Base-by-base conservation (phyloP, 1,140 invertebrate genomes). In the Varroa destructor region DNA sequence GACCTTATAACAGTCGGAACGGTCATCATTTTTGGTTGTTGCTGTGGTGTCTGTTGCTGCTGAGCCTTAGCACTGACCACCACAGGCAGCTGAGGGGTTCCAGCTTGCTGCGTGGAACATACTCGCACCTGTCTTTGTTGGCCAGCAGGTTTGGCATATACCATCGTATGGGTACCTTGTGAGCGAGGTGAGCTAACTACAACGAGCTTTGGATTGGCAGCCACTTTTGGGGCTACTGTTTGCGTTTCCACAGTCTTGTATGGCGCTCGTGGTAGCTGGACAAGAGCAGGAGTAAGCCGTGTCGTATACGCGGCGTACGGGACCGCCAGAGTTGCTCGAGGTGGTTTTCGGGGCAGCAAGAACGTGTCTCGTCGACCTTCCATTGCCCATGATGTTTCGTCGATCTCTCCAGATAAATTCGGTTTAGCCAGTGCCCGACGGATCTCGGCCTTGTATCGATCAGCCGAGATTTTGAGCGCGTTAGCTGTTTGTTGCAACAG, bases 371-470 rank as follows among this genome's bases (percentile, higher is more conserved):
- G 61, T 25, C 61, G 61, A 46, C 61, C 61, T 40, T 67, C 61
- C 61, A 67, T 67, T 12, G 61, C 61, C 61, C 61, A 67, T 25
- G 61, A 12, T 46, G 61, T 67, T 40, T 67, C 61, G 61, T 67
- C 61, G 12, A 37, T 67, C 40, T 67, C 61, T 12, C 61, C 46
- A 46, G 40, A 67, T 12, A 40, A 14, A 40, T 46, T 67, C 61
- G 61, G 40, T 46, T 67, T 67, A 46, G 61, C 61, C 46, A 67
- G 14, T 14, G 61, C 61, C 2, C 61, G 61, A 3, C 61, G 61
- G 37, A 67, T 67, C 46, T 67, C 61, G 40, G 61, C 61, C 46
- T 67, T 67, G 61, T 67, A 67, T 67, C 61, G 61, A 40, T 67
- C 61, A 37, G 61, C 40, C 40, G 61, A 67, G 14, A 67, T 67